Evolutionary conservation across 2,113 vertebrate species (phyloP).

Genomic region (Psilopsiagon aymara): DNA sequence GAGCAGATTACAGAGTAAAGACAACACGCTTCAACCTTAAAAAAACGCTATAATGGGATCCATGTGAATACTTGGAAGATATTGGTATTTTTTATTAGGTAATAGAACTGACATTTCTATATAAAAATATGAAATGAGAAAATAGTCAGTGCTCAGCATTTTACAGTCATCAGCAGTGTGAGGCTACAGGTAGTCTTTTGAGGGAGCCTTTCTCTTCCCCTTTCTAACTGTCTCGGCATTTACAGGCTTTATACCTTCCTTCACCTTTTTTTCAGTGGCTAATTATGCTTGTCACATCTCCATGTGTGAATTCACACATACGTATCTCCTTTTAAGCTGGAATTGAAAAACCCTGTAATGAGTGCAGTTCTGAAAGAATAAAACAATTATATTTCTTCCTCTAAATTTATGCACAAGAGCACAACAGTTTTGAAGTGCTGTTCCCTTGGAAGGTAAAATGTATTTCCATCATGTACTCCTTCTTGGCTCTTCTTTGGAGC

Average conservation of each 20-base stretch:
- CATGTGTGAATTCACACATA: background rate
- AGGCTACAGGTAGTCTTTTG: background rate
- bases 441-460: background rate
- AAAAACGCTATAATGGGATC: background rate
- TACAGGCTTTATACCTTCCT: background rate
- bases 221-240: background rate
- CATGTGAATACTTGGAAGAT: background rate
- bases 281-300: background rate
- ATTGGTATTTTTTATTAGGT: background rate
- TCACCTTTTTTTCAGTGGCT: background rate
- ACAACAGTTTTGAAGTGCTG: background rate
- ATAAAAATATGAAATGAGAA: background rate
- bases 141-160: background rate
- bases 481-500: background rate
- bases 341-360: background rate
- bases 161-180: background rate
- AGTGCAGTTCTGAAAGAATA: background rate
- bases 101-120: background rate
- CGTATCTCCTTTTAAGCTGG: background rate
- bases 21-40: background rate
- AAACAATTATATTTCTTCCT: background rate
- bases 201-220: background rate
- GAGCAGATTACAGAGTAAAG: background rate
- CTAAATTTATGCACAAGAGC: background rate
- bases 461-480: background rate